Conservation (phyloP, 2,797 vertebrate genomes). For the Leptatherina wallacei region DNA sequence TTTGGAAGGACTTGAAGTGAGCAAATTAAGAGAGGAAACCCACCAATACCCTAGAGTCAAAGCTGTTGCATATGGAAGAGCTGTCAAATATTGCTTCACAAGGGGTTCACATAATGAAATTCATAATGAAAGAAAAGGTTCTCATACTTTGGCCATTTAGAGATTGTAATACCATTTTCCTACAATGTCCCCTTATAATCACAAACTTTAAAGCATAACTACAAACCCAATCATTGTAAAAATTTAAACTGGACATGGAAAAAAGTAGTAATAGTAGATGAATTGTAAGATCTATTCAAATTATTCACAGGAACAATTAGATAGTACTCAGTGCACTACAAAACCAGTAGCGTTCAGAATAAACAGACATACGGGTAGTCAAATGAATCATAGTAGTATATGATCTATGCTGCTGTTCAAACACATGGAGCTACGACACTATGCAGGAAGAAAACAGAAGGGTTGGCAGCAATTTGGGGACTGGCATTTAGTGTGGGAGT, state of each 20-base stretch:
- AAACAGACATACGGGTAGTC: conserved; percentile 30
- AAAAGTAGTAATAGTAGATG: conserved; percentile 13
- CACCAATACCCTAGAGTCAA: neutral
- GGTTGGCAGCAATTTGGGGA: conserved; percentile 68
- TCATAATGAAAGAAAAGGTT: neutral
- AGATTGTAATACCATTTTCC: neutral
- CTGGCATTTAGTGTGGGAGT: conserved; percentile 74
- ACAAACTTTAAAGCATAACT: neutral
- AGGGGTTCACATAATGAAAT: neutral
- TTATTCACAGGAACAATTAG: neutral
- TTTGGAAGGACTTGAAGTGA: neutral
- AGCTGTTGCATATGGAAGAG: too few species aligned
- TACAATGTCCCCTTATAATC: neutral
- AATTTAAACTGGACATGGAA: conserved; percentile 2
- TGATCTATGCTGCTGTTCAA: conserved; percentile 55
- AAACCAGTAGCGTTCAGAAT: conserved; percentile 17
- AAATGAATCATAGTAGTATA: conserved; percentile 26
- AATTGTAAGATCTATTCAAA: neutral
- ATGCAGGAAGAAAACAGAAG: conserved; percentile 63
- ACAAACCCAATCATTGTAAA: neutral
- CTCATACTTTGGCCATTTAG: neutral
- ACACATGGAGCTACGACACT: conserved; percentile 55
- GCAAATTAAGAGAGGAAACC: neutral
- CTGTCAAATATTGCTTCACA: neutral
- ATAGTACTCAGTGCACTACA: neutral